Evolutionary conservation across 2,113 vertebrate genomes (phyloP), one percentile per base, ranked within the genome.

Genomic region (Zeus faber): DNA sequence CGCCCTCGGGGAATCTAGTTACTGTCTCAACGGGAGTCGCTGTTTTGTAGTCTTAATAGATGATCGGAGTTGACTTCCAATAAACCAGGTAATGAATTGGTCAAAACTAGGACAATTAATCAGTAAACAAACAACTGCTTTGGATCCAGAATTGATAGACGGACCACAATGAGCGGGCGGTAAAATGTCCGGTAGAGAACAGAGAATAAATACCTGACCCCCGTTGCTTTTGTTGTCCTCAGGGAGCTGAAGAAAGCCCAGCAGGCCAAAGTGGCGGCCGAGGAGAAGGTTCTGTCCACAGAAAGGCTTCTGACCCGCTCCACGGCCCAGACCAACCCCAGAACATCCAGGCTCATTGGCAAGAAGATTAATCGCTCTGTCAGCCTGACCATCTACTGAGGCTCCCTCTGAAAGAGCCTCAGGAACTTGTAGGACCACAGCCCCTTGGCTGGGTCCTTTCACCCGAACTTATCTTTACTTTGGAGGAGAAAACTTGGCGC

Each of bases 241-340:
- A 99, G 96, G 76, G 97, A 99, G 81, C 90, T 99, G 60, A 98
- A 99, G 86, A 98, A 98, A 83, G 97, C 96, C 10, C 97, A 99
- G 86, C 75, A 92, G 89, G 97, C 97, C 2, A 91, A 97, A 82
- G 94, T 93, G 0, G 96, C 91, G 20, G 94, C 95, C 0, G 95
- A 98, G 76, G 95, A 98, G 79, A 89, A 93, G 65, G 94, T 93
- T 5, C 78, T 96, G 52, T 89, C 92, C 83, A 93, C 91, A 0
- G 95, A 95, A 80, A 75, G 95, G 44, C 87, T 97, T 84, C 85
- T 92, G 70, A 98, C 96, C 1, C 91, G 96, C 46, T 99, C 96
- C 47, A 93, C 91, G 0, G 82, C 94, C 1, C 96, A 96, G 68
- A 85, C 85, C 5, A 79, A 89, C 67, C 91, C 84, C 63, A 89